phyloP scores from a whole-genome alignment of 1,140 invertebrate species.

The Vanessa atalanta region DNA sequence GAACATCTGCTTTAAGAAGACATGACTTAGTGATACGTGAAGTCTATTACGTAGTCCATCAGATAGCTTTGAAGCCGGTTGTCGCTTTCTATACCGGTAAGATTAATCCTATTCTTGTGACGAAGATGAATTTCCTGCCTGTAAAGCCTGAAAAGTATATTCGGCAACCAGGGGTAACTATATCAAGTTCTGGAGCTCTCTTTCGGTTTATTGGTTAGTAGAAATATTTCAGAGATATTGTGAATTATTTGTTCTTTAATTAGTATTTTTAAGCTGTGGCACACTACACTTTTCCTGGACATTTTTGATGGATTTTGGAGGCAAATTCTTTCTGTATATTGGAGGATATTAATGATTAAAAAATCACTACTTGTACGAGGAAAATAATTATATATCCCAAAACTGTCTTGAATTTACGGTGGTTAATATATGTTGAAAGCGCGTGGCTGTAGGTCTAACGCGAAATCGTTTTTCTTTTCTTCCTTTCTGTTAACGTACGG shows the following conservation, averaged over 20 bases:
- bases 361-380: too few relatives aligned
- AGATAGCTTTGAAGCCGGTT: conserved; percentile 44
- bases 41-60: conserved; percentile 43
- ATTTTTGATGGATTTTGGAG: too few relatives aligned
- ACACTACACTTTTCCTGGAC: too few relatives aligned
- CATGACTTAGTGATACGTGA: conserved; percentile 62
- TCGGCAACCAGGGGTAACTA: conserved; percentile 41
- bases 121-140: conserved; percentile 36
- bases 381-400: too few relatives aligned
- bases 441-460: too few relatives aligned
- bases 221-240: background rate
- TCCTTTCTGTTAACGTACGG: too few relatives aligned
- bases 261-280: too few relatives aligned
- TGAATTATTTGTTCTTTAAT: background rate
- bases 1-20: conserved; percentile 42
- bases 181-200: conserved; percentile 50
- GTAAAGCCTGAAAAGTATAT: conserved; percentile 25
- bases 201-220: conserved; percentile 56
- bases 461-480: too few relatives aligned
- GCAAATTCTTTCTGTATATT: too few relatives aligned
- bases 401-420: too few relatives aligned
- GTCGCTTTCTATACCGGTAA: conserved; percentile 65
- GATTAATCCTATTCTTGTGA: conserved; percentile 48
- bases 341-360: too few relatives aligned
- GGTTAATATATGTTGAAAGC: too few relatives aligned